Base-by-base conservation (phyloP, 2,888 invertebrate genomes). In the Tribolium freemani region DNA sequence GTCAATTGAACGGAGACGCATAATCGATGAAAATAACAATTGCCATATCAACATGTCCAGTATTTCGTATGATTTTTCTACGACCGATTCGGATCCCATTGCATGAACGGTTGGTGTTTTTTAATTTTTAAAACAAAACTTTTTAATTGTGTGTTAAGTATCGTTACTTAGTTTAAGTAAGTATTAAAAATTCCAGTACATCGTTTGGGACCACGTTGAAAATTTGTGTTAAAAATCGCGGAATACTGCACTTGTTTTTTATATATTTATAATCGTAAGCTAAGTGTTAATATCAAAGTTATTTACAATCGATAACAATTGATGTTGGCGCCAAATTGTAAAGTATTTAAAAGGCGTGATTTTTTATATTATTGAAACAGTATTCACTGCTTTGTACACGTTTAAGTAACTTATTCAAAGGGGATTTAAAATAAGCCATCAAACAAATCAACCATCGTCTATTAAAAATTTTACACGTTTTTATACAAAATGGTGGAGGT, bases 401-500 rank as follows among this genome's bases (percentile, higher is more conserved):
- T 16, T 64, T 51, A 64, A 38, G 51, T 69, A 69, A 69, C 51
- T 53, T 61, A 69, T 69, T 63, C 46, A 54, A 60, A 61, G 30
- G 50, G 50, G 50, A n/a, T 21, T 10, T 60, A 21, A 58, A 57
- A 31, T 57, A 50, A 68, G 68, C 56, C 64, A 26, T 66, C 46
- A 46, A 48, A 48, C 38, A 48, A 13, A 48, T n/a, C 48, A 13
- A 11, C 16, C 63, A 61, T 46, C 11, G 63, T 54, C 26, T 30
- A 11, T 31, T 2, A 57, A 44, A n/a, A n/a, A 20, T 53, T 53
- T 21, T 53, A 9, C 48, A 13, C 13, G 80, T 81, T 81, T 79
- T 80, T 81, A 74, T 76, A 77, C 72, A 76, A 74, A 71, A 69
- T 72, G 84, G 84, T 84, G 84, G 84, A 80, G 84, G 83, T 83